Conservation (phyloP, 2,797 vertebrate species). For the Tolypeutes matacus region DNA sequence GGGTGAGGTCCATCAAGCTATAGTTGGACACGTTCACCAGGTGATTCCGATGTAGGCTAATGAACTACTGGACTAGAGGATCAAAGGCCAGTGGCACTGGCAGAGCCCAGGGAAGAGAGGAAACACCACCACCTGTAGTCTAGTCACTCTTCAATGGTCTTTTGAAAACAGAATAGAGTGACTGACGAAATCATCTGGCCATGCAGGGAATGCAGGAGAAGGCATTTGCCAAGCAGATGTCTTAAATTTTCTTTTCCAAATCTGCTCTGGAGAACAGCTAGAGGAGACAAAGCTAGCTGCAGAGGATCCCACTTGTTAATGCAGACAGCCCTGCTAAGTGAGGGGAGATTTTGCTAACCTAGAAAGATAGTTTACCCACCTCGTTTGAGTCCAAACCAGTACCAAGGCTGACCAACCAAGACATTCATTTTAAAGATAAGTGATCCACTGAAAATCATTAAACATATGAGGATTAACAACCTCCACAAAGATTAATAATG, state of each 20-base stretch:
- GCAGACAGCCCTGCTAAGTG: background rate
- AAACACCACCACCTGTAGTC: background rate
- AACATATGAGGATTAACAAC: background rate
- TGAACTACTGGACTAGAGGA: background rate
- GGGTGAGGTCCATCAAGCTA: background rate
- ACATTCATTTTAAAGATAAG: conserved; percentile 17
- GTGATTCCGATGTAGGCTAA: background rate
- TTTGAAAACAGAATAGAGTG: background rate
- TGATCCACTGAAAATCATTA: background rate
- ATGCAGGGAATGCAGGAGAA: background rate
- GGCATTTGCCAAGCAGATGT: background rate
- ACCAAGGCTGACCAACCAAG: background rate
- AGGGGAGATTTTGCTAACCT: background rate
- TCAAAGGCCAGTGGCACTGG: background rate
- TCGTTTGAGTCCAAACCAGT: background rate
- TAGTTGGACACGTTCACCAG: background rate
- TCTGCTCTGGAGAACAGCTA: background rate
- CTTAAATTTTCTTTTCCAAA: background rate
- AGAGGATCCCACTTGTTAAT: background rate
- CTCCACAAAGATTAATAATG: background rate
- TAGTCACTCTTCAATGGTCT: background rate
- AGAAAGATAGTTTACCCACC: background rate
- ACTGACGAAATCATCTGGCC: background rate
- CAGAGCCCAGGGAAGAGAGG: background rate
- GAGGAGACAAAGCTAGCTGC: background rate